Percentiles rank a stretch among this genome's conserved stretches.
Evolutionary conservation across 2,797 vertebrate species (phyloP).

Genomic region (Semotilus atromaculatus): DNA sequence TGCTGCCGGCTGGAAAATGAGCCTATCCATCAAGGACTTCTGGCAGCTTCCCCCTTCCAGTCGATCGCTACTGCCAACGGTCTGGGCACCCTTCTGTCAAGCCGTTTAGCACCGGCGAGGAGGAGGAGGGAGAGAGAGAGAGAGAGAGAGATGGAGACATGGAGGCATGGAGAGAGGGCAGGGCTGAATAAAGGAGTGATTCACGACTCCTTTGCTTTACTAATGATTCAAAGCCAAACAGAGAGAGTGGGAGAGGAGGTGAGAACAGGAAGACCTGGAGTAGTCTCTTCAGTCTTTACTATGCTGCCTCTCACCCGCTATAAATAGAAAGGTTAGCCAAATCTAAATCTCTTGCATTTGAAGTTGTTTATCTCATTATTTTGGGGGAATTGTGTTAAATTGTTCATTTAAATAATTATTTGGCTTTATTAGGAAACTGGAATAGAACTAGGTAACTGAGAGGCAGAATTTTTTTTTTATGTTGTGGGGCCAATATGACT

Average conservation of each 20-base stretch:
- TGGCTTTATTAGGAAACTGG: not conserved
- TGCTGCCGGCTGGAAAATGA: conserved; percentile 99
- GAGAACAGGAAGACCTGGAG: conserved; percentile 73
- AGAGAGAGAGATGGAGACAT: conserved; percentile 60
- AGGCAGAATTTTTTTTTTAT: not conserved
- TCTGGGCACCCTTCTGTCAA: conserved; percentile 97
- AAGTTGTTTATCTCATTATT: not conserved
- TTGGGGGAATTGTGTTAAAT: not conserved
- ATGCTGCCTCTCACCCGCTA: not conserved
- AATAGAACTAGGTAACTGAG: not conserved
- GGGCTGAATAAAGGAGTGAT: conserved; percentile 74
- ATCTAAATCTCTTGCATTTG: not conserved
- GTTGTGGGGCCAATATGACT: not conserved
- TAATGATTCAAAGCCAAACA: conserved; percentile 85
- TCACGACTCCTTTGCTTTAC: conserved; percentile 81
- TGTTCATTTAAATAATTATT: not conserved
- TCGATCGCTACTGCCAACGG: conserved; percentile 99
- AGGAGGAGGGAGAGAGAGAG: conserved; percentile 77
- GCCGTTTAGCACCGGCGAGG: conserved; percentile 97
- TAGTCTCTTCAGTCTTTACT: not conserved
- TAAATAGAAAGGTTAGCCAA: not conserved
- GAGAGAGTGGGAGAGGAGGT: conserved; percentile 63
- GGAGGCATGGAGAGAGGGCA: conserved; percentile 44
- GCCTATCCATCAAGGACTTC: conserved; percentile 99
- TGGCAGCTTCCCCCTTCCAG: conserved; percentile 99